Evolutionary conservation across 2,797 vertebrate genomes (phyloP).

Genomic region (Eutrigla gurnardus): DNA sequence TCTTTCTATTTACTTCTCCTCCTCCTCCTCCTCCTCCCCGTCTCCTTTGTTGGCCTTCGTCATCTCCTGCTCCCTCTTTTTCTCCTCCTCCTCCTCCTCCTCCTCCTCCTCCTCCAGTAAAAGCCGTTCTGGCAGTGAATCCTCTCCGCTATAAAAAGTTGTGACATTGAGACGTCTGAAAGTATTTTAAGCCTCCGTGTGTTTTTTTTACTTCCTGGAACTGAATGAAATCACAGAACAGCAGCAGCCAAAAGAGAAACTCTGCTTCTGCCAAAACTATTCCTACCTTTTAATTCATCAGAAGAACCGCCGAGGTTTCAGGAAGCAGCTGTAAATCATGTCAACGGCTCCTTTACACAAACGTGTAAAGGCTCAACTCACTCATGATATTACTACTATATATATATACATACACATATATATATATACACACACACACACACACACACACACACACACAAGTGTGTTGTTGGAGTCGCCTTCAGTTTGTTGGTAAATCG

Average conservation of each 20-base stretch:
- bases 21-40: neutral
- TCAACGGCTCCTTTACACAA: too few species aligned
- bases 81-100: neutral
- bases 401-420: too few species aligned
- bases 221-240: slow-evolving; percentile 35
- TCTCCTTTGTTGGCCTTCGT: too few species aligned
- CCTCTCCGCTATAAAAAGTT: slow-evolving; percentile 42
- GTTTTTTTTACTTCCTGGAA: slow-evolving; percentile 57
- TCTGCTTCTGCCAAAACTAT: slow-evolving; percentile 43
- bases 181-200: slow-evolving; percentile 49
- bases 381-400: too few species aligned
- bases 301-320: slow-evolving; percentile 1
- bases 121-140: slow-evolving; percentile 37
- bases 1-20: neutral
- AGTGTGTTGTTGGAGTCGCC: neutral
- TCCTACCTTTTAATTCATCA: slow-evolving; percentile 48
- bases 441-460: too few species aligned
- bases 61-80: too few species aligned
- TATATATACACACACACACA: too few species aligned
- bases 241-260: slow-evolving; percentile 24
- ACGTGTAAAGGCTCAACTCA: too few species aligned
- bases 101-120: neutral
- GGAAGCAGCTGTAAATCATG: slow-evolving; percentile 18
- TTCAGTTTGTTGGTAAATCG: slow-evolving; percentile 18
- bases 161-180: slow-evolving; percentile 67